Evolutionary conservation across 35 echinoderm and acorn worm genomes (phyloP), one percentile per base, ranked within the genome.

Genomic region (Amphiura filiformis): DNA sequence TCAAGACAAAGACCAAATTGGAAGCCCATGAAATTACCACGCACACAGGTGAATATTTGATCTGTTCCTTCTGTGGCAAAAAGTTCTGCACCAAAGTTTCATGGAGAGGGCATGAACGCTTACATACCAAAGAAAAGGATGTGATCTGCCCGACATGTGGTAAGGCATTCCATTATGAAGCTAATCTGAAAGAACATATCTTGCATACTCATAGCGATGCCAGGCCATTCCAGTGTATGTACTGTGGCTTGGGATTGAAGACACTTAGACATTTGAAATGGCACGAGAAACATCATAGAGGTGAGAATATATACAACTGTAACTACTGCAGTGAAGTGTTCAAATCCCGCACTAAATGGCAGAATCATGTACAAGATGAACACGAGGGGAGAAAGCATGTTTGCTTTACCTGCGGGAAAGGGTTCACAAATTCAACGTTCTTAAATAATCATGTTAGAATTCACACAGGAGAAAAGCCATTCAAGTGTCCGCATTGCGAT

Each of bases 391-490:
- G 61, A 70, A 30, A 70, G 61, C 26, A 26, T n/a, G 26, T 15
- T 15, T 70, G 61, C 28, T 5, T 13, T 4, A 70, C 28, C 26
- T 70, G 61, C 26, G 61, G 61, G 26, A 70, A 70, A 70, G 61
- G 17, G 7, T 70, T 70, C 26, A 70, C 61, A 1, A 70, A n/a
- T 70, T 70, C 61, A 11, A 2, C 17, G 26, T 70, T 15, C 26
- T 70, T 70, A 23, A 70, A 70, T 13, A 11, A 70, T 11, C 61
- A 70, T 70, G 61, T 26, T 26, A 70, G 15, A 30, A 70, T 85
- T 0, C 83, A 85, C 37, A 85, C 83, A 0, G 83, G 83, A 11
- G 83, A 85, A 36, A 85, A 37, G 34, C 83, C 83, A 14, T 85
- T 85, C n/a, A 61, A 85, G 39, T 85, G 83, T 28, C 31, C 31